These are phyloP conservation scores for Ormyrus pomaceus DNA, from an alignment of 2,888 invertebrate species.

Conservation along the genomic window DNA sequence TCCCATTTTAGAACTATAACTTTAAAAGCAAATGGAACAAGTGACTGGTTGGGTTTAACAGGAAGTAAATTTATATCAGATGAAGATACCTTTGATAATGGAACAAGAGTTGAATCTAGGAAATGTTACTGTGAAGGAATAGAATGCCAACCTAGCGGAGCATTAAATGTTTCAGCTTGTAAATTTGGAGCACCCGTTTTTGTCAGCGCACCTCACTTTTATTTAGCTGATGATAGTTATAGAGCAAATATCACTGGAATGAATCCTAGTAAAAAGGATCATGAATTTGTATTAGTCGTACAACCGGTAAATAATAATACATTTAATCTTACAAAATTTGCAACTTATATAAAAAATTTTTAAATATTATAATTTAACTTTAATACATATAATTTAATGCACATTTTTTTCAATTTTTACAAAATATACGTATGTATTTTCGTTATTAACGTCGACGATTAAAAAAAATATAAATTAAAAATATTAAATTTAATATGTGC, in stretches of 20 bases:
- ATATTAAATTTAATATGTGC: too few relatives aligned
- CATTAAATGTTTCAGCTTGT: constrained; percentile 85
- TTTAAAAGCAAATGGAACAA: constrained; percentile 70
- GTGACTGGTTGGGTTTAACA: constrained; percentile 75
- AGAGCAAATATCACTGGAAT: constrained; percentile 81
- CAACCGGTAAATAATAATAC: constrained; percentile 79
- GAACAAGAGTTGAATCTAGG: constrained; percentile 79
- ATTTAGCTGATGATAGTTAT: constrained; percentile 83
- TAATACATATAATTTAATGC: not conserved
- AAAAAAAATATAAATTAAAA: too few relatives aligned
- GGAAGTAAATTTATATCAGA: constrained; percentile 80
- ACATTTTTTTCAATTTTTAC: constrained; percentile 2
- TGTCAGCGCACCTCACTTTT: constrained; percentile 89
- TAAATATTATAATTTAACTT: not conserved
- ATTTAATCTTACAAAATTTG: not conserved
- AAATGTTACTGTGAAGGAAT: constrained; percentile 82
- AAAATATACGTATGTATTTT: not conserved
- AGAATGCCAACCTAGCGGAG: constrained; percentile 78
- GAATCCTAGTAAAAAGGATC: constrained; percentile 79
- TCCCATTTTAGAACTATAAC: constrained; percentile 72
- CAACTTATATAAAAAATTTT: not conserved
- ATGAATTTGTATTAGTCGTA: constrained; percentile 82
- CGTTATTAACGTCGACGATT: not conserved
- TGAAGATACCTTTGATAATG: constrained; percentile 85
- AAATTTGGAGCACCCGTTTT: constrained; percentile 89